Evolutionary conservation across 2,113 vertebrate species (phyloP).

Genomic region (Strix uralensis): DNA sequence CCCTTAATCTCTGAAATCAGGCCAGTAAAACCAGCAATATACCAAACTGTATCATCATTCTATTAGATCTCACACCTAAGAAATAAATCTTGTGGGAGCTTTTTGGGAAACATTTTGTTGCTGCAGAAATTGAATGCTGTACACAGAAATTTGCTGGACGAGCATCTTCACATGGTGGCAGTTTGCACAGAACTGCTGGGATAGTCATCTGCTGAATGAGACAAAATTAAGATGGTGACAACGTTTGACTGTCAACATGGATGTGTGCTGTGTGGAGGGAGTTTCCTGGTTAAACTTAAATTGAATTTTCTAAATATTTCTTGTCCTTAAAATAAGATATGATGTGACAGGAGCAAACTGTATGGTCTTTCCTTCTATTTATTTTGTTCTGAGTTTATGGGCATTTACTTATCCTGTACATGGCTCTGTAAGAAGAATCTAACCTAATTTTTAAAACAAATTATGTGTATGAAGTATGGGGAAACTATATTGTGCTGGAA

Average conservation of each 20-base stretch:
- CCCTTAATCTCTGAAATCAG: neutral
- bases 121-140: neutral
- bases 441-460: neutral
- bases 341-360: neutral
- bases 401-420: neutral
- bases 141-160: neutral
- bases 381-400: neutral
- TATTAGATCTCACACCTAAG: neutral
- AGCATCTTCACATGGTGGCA: neutral
- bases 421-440: neutral
- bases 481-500: neutral
- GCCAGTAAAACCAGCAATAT: neutral
- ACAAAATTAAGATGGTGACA: neutral
- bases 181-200: neutral
- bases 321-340: neutral
- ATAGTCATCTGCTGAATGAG: neutral
- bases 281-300: neutral
- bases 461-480: neutral
- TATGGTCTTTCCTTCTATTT: neutral
- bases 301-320: neutral
- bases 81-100: neutral
- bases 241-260: rapidly evolving
- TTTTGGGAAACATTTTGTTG: neutral
- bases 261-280: neutral
- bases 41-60: neutral